A percentile compares a stretch with the other conserved stretches of the same genome.
Evolutionary conservation across 2,888 invertebrate genomes (phyloP).

Genomic region (Folsomia candida): DNA sequence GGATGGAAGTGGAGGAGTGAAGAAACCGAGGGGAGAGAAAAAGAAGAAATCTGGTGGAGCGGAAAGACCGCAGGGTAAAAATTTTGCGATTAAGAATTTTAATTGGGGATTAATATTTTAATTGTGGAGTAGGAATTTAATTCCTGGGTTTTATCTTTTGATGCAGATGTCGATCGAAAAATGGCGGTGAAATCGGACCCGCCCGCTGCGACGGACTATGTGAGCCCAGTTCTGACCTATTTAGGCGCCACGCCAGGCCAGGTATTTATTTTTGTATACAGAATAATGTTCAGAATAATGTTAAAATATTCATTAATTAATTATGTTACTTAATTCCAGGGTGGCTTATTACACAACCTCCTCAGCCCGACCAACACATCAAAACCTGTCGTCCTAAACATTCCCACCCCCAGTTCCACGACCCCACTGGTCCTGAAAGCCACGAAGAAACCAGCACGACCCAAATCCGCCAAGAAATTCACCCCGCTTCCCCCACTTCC

Average conservation of each 20-base stretch:
- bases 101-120: background rate
- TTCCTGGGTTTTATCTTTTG: background rate
- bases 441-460: background rate
- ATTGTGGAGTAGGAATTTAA: background rate
- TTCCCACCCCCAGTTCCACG: background rate
- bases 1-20: too few species aligned
- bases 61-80: background rate
- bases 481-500: background rate
- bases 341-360: slow-evolving; percentile 1
- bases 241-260: background rate
- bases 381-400: background rate
- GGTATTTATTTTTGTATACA: too few species aligned
- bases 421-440: background rate
- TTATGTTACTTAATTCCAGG: slow-evolving; percentile 1
- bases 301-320: background rate
- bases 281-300: background rate
- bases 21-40: background rate
- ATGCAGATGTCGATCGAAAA: slow-evolving; percentile 3
- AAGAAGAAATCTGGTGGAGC: background rate
- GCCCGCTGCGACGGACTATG: too few species aligned
- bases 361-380: background rate
- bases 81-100: background rate
- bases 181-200: too few species aligned
- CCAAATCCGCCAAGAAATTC: background rate
- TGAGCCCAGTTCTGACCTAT: background rate